These are phyloP conservation scores for Protobothrops flavoviridis DNA, from an alignment of 2,113 vertebrate species.

Conservation along the genomic window DNA sequence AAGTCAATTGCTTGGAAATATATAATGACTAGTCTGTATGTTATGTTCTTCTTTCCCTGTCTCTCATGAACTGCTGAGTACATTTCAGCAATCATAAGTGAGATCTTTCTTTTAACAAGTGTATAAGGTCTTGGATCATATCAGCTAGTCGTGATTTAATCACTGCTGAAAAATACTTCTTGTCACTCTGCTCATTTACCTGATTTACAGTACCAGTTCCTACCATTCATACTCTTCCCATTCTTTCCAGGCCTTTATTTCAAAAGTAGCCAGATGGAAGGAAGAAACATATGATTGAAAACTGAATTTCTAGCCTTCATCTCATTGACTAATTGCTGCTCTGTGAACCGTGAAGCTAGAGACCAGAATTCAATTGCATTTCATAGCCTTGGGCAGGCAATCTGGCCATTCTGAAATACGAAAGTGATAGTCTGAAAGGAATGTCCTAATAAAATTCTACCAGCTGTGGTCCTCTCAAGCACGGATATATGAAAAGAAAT, in stretches of 20 bases:
- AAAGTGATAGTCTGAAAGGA: slow-evolving; percentile 28
- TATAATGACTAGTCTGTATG: neutral
- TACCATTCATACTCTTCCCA: neutral
- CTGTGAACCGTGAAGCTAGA: slow-evolving; percentile 23
- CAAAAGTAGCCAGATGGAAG: slow-evolving; percentile 9
- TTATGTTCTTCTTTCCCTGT: neutral
- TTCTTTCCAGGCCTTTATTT: neutral
- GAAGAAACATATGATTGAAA: neutral
- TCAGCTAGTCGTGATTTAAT: neutral
- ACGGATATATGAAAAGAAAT: neutral
- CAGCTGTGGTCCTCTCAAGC: slow-evolving; percentile 18
- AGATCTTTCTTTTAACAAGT: neutral
- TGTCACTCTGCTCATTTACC: neutral
- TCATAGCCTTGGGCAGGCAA: slow-evolving; percentile 21
- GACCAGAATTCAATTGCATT: neutral
- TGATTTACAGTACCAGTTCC: neutral
- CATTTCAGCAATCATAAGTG: neutral
- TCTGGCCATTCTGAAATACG: neutral
- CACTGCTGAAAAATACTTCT: neutral
- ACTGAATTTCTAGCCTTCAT: neutral
- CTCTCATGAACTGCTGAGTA: neutral
- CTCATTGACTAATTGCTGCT: neutral
- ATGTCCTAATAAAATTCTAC: slow-evolving; percentile 6
- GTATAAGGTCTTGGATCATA: neutral
- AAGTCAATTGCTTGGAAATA: neutral